These are phyloP conservation scores for Trachurus trachurus DNA, from an alignment of 2,797 vertebrate species.

Conservation along the genomic window DNA sequence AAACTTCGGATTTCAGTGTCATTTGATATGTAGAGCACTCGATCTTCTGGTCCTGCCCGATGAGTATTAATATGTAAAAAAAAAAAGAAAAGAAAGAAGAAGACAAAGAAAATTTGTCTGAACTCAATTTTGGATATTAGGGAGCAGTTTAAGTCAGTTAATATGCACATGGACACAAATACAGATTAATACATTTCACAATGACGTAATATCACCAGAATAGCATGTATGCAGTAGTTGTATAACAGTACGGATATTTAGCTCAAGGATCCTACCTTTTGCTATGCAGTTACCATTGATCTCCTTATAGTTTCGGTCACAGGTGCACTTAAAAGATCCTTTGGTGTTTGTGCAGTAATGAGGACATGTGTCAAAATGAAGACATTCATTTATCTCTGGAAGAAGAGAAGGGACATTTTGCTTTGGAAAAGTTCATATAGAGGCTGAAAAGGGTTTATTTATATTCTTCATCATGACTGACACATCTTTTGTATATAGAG, in stretches of 20 bases:
- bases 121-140: conserved; percentile 73
- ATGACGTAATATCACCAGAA: background rate
- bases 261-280: conserved; percentile 89
- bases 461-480: background rate
- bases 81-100: background rate
- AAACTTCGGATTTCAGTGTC: conserved; percentile 99
- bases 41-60: conserved; percentile 96
- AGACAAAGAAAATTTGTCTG: conserved; percentile 61
- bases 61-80: conserved; percentile 70
- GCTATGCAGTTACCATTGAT: conserved; percentile 91
- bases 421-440: background rate
- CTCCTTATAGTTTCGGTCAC: conserved; percentile 95
- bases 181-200: conserved; percentile 20
- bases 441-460: background rate
- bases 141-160: conserved; percentile 40
- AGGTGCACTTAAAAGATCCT: conserved; percentile 95
- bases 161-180: conserved; percentile 40
- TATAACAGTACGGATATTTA: conserved; percentile 4
- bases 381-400: conserved; percentile 96
- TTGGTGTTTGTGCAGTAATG: conserved; percentile 95
- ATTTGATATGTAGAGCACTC: conserved; percentile 99
- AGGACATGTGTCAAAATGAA: conserved; percentile 94
- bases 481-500: background rate
- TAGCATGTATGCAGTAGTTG: background rate
- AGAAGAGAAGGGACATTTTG: conserved; percentile 43